These are phyloP conservation scores for Machaerirhynchus nigripectus DNA, from an alignment of 2,113 vertebrate genomes.

Conservation along the genomic window DNA sequence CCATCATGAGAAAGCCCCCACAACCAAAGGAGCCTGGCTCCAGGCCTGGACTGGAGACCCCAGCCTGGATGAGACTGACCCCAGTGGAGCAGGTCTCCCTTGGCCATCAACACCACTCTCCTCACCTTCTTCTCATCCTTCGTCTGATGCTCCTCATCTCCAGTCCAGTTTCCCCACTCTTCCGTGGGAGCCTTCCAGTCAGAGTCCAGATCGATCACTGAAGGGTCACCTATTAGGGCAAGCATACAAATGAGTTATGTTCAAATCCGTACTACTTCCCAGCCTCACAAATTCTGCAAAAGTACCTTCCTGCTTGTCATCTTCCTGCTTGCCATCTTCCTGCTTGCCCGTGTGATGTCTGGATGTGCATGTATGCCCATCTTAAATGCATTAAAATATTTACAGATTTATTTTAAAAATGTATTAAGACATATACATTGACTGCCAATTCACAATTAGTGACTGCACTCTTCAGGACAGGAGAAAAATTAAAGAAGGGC, in stretches of 20 bases:
- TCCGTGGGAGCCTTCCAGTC: constrained; percentile 64
- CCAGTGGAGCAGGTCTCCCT: neutral
- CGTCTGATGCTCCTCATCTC: constrained; percentile 6
- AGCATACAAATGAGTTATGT: neutral
- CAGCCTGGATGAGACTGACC: neutral
- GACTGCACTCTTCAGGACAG: neutral
- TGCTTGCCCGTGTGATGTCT: neutral
- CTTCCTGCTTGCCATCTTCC: neutral
- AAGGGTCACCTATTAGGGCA: constrained; percentile 40
- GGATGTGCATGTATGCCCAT: neutral
- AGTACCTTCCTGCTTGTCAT: neutral
- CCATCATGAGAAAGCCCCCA: neutral
- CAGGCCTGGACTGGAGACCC: neutral
- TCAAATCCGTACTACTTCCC: neutral
- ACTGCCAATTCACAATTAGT: neutral
- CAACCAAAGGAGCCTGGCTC: rapidly evolving
- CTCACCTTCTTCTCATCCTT: constrained; percentile 35
- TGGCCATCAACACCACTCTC: neutral
- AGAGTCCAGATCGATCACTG: constrained; percentile 34
- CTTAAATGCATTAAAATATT: neutral
- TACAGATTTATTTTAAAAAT: neutral
- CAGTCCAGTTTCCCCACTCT: constrained; percentile 69
- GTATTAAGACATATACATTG: neutral
- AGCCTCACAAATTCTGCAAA: neutral
- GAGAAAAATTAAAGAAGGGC: neutral